Evolutionary conservation across 2,797 vertebrate species (phyloP).

Genomic region (Mormyrops boulengeri): DNA sequence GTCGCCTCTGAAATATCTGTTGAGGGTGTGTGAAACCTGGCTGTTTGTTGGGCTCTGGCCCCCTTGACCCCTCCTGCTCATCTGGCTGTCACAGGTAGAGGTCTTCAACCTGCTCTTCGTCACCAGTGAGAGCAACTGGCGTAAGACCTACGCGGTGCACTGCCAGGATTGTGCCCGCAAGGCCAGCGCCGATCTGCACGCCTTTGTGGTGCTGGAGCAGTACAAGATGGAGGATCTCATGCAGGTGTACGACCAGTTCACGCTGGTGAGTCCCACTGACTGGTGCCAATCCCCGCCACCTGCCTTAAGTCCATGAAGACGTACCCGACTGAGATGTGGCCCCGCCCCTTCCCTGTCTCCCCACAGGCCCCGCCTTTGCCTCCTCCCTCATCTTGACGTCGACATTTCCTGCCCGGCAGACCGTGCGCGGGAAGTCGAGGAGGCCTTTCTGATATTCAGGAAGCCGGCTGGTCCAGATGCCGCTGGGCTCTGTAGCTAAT

Average conservation of each 20-base stretch:
- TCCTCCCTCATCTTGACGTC: slow-evolving; percentile 86
- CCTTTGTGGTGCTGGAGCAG: slow-evolving; percentile 97
- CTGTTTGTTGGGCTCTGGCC: neutral
- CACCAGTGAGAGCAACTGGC: slow-evolving; percentile 87
- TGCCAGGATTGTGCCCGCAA: slow-evolving; percentile 95
- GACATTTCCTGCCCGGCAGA: slow-evolving; percentile 66
- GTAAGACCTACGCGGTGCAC: slow-evolving; percentile 88
- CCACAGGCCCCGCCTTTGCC: slow-evolving; percentile 86
- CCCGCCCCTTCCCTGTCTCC: neutral
- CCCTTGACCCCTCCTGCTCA: neutral
- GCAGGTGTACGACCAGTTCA: slow-evolving; percentile 97
- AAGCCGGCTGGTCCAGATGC: slow-evolving; percentile 86
- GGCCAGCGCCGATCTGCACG: slow-evolving; percentile 82
- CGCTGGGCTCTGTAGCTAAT: slow-evolving; percentile 92
- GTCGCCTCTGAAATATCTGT: neutral
- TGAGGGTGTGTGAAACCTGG: neutral
- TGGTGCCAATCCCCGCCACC: neutral
- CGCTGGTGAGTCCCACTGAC: slow-evolving; percentile 75
- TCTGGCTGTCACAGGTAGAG: slow-evolving; percentile 71
- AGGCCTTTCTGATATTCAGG: slow-evolving; percentile 95
- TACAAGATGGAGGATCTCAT: slow-evolving; percentile 94
- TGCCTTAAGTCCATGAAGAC: too few species aligned
- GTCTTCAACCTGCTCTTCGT: slow-evolving; percentile 97
- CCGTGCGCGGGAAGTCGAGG: slow-evolving; percentile 54
- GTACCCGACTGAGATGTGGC: neutral